phyloP scores from a whole-genome alignment of 2,113 vertebrate species.

The Chascanopsetta lugubris region DNA sequence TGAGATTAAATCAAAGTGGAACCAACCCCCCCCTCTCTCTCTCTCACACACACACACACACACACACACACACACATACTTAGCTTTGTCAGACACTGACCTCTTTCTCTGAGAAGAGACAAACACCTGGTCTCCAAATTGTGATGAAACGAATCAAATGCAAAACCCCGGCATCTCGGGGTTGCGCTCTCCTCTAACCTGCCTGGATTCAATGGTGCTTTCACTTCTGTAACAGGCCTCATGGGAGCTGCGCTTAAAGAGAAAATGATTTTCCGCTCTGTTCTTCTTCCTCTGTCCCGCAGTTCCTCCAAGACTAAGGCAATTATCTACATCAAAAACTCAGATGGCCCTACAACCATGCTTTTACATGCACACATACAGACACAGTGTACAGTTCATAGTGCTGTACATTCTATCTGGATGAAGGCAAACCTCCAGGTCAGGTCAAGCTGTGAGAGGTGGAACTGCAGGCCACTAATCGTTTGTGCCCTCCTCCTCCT shows the following conservation, averaged over 20 bases:
- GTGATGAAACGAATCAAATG: constrained; percentile 1
- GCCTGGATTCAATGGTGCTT: background rate
- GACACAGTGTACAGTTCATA: background rate
- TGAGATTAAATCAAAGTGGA: background rate
- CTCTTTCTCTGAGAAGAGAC: background rate
- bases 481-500: constrained; percentile 49
- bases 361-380: background rate
- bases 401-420: constrained; percentile 40
- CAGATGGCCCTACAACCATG: too few relatives aligned
- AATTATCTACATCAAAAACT: background rate
- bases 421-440: constrained; percentile 40
- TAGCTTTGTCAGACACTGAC: background rate
- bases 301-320: background rate
- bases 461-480: constrained; percentile 63
- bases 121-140: background rate
- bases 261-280: background rate
- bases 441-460: constrained; percentile 51
- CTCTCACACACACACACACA: too few relatives aligned
- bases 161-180: background rate
- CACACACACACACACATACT: too few relatives aligned
- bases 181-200: constrained; percentile 4
- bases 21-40: background rate
- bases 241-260: background rate
- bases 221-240: constrained; percentile 16
- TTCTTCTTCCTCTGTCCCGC: background rate